Evolutionary conservation across 2,888 invertebrate genomes (phyloP).

Genomic region (Xanthia togata): DNA sequence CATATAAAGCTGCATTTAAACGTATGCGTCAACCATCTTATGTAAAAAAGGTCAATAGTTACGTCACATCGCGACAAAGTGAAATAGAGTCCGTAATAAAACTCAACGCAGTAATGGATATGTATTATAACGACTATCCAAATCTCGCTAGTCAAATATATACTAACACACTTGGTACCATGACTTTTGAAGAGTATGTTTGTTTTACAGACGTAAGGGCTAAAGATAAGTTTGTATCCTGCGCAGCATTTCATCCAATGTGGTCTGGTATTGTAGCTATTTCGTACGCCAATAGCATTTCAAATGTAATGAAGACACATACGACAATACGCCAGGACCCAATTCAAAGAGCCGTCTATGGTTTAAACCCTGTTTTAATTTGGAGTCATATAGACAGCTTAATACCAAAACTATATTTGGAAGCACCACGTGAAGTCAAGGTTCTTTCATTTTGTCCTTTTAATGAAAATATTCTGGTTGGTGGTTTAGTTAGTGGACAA

Average conservation of each 20-base stretch:
- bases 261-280: conserved; percentile 93
- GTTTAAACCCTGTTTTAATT: conserved; percentile 92
- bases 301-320: conserved; percentile 83
- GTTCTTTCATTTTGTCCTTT: conserved; percentile 92
- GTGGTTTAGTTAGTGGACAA: conserved; percentile 94
- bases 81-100: conserved; percentile 83
- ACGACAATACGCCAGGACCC: conserved; percentile 83
- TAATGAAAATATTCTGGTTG: conserved; percentile 92
- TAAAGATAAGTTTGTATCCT: conserved; percentile 92
- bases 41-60: conserved; percentile 78
- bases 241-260: conserved; percentile 93
- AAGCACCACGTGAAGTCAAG: conserved; percentile 92
- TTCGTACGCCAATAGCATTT: conserved; percentile 91
- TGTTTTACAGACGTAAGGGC: conserved; percentile 93
- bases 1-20: conserved; percentile 77
- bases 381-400: conserved; percentile 94
- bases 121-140: conserved; percentile 92
- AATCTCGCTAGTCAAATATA: conserved; percentile 83
- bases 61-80: conserved; percentile 72
- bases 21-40: conserved; percentile 84
- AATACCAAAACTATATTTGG: conserved; percentile 92
- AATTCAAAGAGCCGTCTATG: conserved; percentile 90
- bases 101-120: conserved; percentile 89
- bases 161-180: conserved; percentile 78
- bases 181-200: conserved; percentile 89